Evolutionary conservation across 2,888 invertebrate genomes (phyloP), one percentile per base, ranked within the genome.

Genomic region (Drosophila anomalata): DNA sequence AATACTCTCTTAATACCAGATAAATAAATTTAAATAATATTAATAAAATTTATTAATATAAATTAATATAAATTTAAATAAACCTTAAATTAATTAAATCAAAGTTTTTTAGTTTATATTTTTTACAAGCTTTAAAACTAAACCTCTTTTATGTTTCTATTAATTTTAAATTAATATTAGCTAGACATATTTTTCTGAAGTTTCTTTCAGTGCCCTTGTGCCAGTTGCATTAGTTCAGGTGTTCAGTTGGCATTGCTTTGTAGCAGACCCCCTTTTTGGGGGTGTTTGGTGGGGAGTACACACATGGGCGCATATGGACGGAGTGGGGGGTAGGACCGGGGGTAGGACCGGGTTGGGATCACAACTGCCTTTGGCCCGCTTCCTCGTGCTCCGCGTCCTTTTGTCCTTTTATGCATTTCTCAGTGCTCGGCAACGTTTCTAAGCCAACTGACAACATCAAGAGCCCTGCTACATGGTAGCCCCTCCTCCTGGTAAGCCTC

Each of bases 361-460:
- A 73, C 67, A 75, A 63, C 68, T 62, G 63, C 44, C 29, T 39
- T 36, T 41, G 39, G 53, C 57, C 54, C 36, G 26, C 42, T 44
- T 36, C 55, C 46, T 56, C 63, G 31, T 70, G 52, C 51, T 58
- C 51, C 39, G 47, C 60, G 17, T 52, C 65, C 67, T 57, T 72
- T 65, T 65, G 72, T 63, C 68, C 70, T 68, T 73, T 67, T 68
- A 54, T 77, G 78, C 71, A 61, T 66, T 65, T 42, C 57, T 52
- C 67, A 31, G 61, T 47, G 42, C 48, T 36, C 36, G 33, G 63
- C 63, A 62, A 39, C 71, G 51, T 62, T 66, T 73, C 56, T 66
- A 66, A 73, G 67, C 75, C 76, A 65, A 57, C 79, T 76, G 78
- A 81, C 79, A 80, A 60, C 79, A 71, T 75, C 72, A 77, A 85